A percentile compares a stretch with the other conserved stretches of the same genome.
Conservation (phyloP, 2,113 vertebrate genomes). For the Melanerpes aurifrons region DNA sequence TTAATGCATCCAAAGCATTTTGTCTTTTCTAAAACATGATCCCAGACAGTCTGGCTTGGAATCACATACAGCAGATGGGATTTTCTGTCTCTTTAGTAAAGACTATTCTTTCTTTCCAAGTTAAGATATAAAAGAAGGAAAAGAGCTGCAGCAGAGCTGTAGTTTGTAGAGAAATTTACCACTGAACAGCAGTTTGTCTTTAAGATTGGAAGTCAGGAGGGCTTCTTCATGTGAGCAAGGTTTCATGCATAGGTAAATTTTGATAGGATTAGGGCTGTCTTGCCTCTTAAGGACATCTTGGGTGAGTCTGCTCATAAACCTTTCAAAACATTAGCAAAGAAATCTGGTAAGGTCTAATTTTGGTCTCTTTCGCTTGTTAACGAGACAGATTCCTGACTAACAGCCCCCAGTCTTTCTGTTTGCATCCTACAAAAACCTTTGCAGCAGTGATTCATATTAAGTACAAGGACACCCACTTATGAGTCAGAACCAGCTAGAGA, state of each 20-base stretch:
- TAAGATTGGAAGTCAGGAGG: not conserved
- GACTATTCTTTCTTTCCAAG: not conserved
- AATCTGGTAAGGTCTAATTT: conserved; percentile 41
- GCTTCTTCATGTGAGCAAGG: not conserved
- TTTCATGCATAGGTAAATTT: not conserved
- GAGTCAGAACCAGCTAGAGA: conserved; percentile 41
- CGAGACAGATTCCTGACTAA: conserved; percentile 29
- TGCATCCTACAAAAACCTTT: conserved; percentile 32
- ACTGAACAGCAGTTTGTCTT: not conserved
- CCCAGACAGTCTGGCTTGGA: conserved; percentile 41
- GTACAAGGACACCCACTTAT: conserved; percentile 22
- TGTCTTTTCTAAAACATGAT: conserved; percentile 40
- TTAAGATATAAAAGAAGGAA: conserved; percentile 19
- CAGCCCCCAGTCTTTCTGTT: conserved; percentile 45
- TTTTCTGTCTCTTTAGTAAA: conserved; percentile 45
- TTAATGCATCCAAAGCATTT: conserved; percentile 39
- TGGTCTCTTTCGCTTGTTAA: conserved; percentile 23
- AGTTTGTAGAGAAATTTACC: not conserved
- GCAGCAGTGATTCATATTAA: conserved; percentile 28
- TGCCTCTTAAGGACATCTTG: not conserved
- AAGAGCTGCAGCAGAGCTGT: not conserved
- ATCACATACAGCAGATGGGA: conserved; percentile 49
- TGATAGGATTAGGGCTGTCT: not conserved
- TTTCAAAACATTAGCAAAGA: not conserved
- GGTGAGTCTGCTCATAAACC: not conserved